These are phyloP conservation scores for Thomomys bottae DNA, from an alignment of 2,113 vertebrate species.

Conservation along the genomic window DNA sequence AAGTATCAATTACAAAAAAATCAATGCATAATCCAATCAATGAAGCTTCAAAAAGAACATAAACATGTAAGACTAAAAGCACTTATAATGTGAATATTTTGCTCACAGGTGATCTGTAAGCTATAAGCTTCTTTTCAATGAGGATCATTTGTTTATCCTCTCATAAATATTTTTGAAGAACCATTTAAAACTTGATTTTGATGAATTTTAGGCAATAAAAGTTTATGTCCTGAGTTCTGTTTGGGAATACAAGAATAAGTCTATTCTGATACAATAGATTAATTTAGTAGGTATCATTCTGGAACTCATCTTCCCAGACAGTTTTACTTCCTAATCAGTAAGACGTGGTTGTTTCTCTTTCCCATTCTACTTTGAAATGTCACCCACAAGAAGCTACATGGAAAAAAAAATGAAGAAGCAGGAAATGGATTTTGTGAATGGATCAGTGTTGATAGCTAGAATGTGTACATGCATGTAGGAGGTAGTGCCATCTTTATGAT, in stretches of 20 bases:
- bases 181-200: not conserved
- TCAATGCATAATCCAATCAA: constrained; percentile 73
- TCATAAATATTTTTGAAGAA: constrained; percentile 5
- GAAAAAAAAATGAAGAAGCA: not conserved
- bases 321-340: not conserved
- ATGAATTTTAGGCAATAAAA: constrained; percentile 11
- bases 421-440: not conserved
- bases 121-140: constrained; percentile 58
- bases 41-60: constrained; percentile 33
- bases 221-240: not conserved
- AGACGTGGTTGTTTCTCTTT: not conserved
- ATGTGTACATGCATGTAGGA: not conserved
- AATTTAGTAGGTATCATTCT: not conserved
- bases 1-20: constrained; percentile 67
- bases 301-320: not conserved
- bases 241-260: not conserved
- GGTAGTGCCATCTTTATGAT: not conserved
- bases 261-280: not conserved
- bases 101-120: constrained; percentile 16
- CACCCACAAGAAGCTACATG: not conserved
- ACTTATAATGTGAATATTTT: constrained; percentile 67
- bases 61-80: constrained; percentile 61
- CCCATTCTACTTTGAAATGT: not conserved
- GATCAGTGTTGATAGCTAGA: not conserved
- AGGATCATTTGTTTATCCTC: not conserved